A percentile compares a stretch with the other conserved stretches of the same genome.
phyloP scores from a whole-genome alignment of 2,113 vertebrate genomes.

The Galeopterus variegatus region DNA sequence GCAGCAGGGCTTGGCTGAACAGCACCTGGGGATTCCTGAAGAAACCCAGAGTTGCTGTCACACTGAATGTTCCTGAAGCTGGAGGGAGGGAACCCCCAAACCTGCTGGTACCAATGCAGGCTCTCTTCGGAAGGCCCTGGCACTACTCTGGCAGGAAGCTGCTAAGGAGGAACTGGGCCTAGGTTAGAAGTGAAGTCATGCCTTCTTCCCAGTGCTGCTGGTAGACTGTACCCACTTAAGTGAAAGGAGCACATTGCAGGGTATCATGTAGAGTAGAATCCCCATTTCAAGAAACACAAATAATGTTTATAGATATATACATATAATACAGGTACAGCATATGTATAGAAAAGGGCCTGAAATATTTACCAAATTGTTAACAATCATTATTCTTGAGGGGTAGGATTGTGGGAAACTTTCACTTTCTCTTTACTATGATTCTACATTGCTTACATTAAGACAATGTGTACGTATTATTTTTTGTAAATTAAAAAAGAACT shows the following conservation, averaged over 20 bases:
- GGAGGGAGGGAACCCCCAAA: neutral
- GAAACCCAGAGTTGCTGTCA: neutral
- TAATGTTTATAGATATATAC: neutral
- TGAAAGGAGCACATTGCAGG: neutral
- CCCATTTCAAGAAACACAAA: neutral
- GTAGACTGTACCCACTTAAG: neutral
- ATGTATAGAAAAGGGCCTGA: neutral
- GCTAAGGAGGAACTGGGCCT: neutral
- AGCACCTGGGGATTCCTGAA: neutral
- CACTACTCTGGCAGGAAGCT: neutral
- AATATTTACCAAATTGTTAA: slow-evolving; percentile 23
- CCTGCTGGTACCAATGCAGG: neutral
- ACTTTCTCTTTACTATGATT: slow-evolving; percentile 47
- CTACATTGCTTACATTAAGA: slow-evolving; percentile 26
- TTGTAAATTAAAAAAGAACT: neutral
- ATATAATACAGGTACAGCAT: neutral
- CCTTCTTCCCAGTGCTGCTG: neutral
- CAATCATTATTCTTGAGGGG: neutral
- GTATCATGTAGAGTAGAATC: neutral
- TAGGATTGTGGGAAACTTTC: neutral
- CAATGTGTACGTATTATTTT: slow-evolving; percentile 48
- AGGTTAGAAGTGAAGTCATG: neutral
- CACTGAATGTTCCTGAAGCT: neutral
- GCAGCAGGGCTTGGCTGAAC: slow-evolving; percentile 7
- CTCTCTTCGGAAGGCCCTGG: neutral